Evolutionary conservation across 1,140 invertebrate species (phyloP).

Genomic region (Grapholita molesta): DNA sequence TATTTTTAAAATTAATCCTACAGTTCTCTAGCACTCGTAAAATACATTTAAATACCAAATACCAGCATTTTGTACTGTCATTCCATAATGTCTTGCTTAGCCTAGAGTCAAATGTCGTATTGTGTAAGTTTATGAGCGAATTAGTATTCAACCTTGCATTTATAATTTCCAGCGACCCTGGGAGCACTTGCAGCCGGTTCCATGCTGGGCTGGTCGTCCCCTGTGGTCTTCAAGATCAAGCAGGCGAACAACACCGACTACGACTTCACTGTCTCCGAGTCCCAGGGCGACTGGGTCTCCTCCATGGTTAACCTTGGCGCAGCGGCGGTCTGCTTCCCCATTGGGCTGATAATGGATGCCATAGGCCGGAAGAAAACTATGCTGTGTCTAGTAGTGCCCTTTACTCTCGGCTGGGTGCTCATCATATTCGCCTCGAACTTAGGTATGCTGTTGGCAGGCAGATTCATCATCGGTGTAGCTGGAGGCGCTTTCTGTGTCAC

Average conservation of each 20-base stretch:
- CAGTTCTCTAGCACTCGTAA: too few species aligned
- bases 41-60: too few species aligned
- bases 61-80: too few species aligned
- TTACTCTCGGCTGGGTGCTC: conserved; percentile 86
- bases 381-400: conserved; percentile 84
- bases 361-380: conserved; percentile 88
- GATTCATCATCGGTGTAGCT: conserved; percentile 86
- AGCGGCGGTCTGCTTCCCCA: conserved; percentile 83
- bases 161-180: conserved; percentile 73
- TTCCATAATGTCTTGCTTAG: too few species aligned
- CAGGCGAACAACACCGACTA: conserved; percentile 72
- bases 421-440: conserved; percentile 85
- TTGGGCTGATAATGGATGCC: conserved; percentile 85
- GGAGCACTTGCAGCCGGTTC: conserved; percentile 79
- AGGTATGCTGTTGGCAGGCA: conserved; percentile 83
- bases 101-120: too few species aligned
- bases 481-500: conserved; percentile 87
- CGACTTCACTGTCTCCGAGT: conserved; percentile 69
- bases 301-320: conserved; percentile 86
- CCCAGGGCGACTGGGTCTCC: conserved; percentile 85
- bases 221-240: conserved; percentile 80
- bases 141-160: conserved; percentile 22
- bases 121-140: too few species aligned
- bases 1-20: too few species aligned
- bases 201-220: conserved; percentile 87